These are phyloP conservation scores for Pocillopora verrucosa DNA, from an alignment of 64 coral and sea anemone genomes.

Conservation along the genomic window DNA sequence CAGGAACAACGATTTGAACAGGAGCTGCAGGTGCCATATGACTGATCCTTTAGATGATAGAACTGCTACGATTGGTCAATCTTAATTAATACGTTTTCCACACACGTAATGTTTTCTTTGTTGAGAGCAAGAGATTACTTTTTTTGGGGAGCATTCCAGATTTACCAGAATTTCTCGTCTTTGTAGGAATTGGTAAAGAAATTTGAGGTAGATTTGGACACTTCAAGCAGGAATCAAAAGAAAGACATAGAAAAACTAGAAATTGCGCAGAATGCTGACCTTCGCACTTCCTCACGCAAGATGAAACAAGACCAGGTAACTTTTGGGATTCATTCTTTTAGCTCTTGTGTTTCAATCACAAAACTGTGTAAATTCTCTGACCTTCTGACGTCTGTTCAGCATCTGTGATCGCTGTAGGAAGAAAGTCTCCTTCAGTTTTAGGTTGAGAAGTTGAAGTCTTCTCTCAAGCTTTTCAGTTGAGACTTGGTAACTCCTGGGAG, in stretches of 20 bases:
- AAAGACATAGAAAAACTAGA: constrained; percentile 95
- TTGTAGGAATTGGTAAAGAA: constrained; percentile 77
- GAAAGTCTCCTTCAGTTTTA: constrained; percentile 79
- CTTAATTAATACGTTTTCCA: too few relatives aligned
- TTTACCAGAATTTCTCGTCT: neutral
- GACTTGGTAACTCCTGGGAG: too few relatives aligned
- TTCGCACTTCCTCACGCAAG: constrained; percentile 83
- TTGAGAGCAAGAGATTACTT: too few relatives aligned
- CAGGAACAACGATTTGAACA: constrained; percentile 92
- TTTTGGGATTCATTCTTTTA: neutral
- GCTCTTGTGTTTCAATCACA: too few relatives aligned
- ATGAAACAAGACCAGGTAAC: constrained; percentile 95
- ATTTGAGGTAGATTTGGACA: constrained; percentile 84
- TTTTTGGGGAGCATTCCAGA: neutral
- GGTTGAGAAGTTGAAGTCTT: too few relatives aligned
- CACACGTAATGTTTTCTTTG: too few relatives aligned
- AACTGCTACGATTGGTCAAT: too few relatives aligned
- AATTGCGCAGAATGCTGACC: constrained; percentile 75
- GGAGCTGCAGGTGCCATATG: constrained; percentile 56
- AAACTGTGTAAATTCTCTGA: neutral
- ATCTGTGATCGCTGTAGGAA: constrained; percentile 98
- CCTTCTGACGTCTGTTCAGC: constrained; percentile 97
- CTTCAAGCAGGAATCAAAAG: constrained; percentile 88
- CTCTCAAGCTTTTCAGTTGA: too few relatives aligned
- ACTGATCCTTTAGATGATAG: neutral